Evolutionary conservation across 1,140 invertebrate species (phyloP), one percentile per base, ranked within the genome.

Genomic region (Charaxes varanes): DNA sequence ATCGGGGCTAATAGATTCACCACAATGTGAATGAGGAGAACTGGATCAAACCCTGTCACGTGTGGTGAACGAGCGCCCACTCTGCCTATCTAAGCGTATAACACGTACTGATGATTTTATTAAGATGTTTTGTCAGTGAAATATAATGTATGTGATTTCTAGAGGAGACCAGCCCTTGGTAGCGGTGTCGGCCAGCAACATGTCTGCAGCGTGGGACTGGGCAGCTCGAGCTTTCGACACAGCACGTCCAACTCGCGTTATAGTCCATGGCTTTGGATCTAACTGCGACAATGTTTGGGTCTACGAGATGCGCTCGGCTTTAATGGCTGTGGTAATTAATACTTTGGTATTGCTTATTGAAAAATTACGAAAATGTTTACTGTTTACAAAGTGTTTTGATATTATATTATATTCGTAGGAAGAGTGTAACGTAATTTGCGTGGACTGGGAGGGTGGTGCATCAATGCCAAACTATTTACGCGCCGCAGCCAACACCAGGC

Each of bases 251-350:
- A 93, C 93, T 7, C 94, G 96, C 72, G 89, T 99, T 12, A 93
- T 98, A 42, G 94, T 97, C 0, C 97, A 99, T 61, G 97, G 97
- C 2, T 99, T 98, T 63, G 94, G 95, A 1, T 95, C 94, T 26
- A 93, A 92, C 55, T 97, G 95, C 61, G 89, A 91, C 10, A 91
- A 94, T 49, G 90, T 94, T 5, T 98, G 96, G 96, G 94, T 97
- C 0, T 93, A 94, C 62, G 94, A 97, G 65, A 97, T 98, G 93
- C 88, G 94, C 21, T 91, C 92, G 10, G 94, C 94, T 6, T 85
- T 97, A 1, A 93, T 97, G 90, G 90, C 92, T 10, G 92, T 94
- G 66, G 92, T 93, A 76, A 88, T 90, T 17, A 14, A 19, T 32
- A 40, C 13, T n/a, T n/a, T n/a, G n/a, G n/a, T n/a, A n/a, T n/a